Evolutionary conservation across 2,113 vertebrate genomes (phyloP), one percentile per base, ranked within the genome.

Genomic region (Engystomops pustulosus): DNA sequence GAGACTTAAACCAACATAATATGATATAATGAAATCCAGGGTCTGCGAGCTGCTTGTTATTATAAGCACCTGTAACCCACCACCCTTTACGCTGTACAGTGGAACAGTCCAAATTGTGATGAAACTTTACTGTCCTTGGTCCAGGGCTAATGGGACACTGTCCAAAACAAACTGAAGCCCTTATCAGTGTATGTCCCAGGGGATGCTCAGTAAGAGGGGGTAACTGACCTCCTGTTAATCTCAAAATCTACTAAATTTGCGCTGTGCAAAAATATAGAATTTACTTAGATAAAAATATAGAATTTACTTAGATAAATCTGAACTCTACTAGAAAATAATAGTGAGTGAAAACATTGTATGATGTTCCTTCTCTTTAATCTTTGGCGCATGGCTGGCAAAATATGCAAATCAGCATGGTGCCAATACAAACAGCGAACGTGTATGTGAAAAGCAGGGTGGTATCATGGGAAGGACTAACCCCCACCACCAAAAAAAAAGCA

Each of bases 71-170:
- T 60, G 51, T 18, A 6, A 34, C n/a, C 20, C 45, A n/a, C n/a
- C 81, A 45, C 81, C 81, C 30, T 36, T 6, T 41, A 15, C 25
- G 9, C 11, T 60, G n/a, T 32, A 47, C 25, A 62, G 30, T 83
- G 81, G 81, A 47, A 75, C 58, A 65, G 45, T 75, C 71, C 71
- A 49, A 4, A 3, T 12, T 32, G 6, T 83, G 81, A 83, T 83
- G 80, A 83, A 83, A 83, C 41, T 62, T 20, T 27, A 15, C 80
- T 83, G 81, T 30, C 81, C 81, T 83, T 83, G 70, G 71, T 83
- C 71, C 36, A 34, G 81, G 70, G 81, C 65, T 76, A 82, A 30
- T 55, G 55, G 81, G 71, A 76, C 12, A 8, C 12, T 8, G 18
- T 83, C 71, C 81, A 83, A 83, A 83, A 41, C 71, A 83, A 83